Evolutionary conservation across 2,888 invertebrate species (phyloP), one percentile per base, ranked within the genome.

Genomic region (Clunio marinus): DNA sequence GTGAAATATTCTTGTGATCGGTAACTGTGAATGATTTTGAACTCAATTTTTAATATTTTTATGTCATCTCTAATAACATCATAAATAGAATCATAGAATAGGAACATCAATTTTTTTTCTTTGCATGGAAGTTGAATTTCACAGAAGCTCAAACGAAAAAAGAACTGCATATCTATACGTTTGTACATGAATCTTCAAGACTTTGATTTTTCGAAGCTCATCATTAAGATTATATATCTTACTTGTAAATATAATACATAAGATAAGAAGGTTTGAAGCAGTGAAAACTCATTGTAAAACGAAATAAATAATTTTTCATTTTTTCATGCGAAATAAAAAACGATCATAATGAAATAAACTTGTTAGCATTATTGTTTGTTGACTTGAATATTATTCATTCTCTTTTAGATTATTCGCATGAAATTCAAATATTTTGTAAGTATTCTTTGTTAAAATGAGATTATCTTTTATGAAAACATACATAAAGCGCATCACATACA

Each of bases 341-440:
- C 41, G 51, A 51, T 17, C 51, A 2, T 20, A 27, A 65, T 65
- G 37, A 65, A 65, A 46, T 65, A 65, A 65, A 65, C 63, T 65
- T 66, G 55, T 66, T 66, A 66, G 55, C 66, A 32, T 55, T 32
- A 55, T 66, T 66, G 66, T 66, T 32, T 66, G 66, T 66, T 55
- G 66, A 55, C 66, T 46, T 27, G 32, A 51, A 27, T 46, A 66
- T 55, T 55, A 51, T 55, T 66, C 24, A 63, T 46, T n/a, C n/a
- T n/a, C n/a, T n/a, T n/a, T n/a, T n/a, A 63, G 25, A 25, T 46
- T 45, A 63, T 63, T 63, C 46, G 46, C 63, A 45, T 63, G 63
- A 63, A 46, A 46, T 27, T 63, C 63, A 63, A 63, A 63, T 45
- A 63, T 57, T 32, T 32, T 25, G 51, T 51, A 51, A 51, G 28